Evolutionary conservation across 1,140 invertebrate genomes (phyloP), one percentile per base, ranked within the genome.

Genomic region (Halyomorpha halys): DNA sequence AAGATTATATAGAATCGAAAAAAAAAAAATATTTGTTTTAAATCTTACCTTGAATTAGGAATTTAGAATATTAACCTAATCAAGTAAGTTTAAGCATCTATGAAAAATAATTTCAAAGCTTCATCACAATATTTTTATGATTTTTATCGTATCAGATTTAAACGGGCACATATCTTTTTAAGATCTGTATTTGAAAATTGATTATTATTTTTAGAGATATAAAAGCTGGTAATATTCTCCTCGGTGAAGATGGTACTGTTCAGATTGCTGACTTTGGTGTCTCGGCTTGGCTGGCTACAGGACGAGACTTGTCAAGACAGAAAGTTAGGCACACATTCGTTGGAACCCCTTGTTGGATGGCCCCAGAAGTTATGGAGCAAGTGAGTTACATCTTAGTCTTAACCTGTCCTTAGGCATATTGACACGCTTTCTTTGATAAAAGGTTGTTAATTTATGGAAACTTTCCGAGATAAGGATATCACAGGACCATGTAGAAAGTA

Each of bases 321-420:
- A 94, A 95, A 77, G 90, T 95, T 4, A 80, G 95, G 21, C 94
- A 98, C 71, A 98, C 94, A 0, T 98, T 98, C 78, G 94, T 98
- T 5, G 95, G 95, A 9, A 97, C 94, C 8, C 93, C 96, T 0
- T 98, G 96, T 74, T 99, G 95, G 95, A 98, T 98, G 96, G 96
- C 96, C n/a, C 96, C 96, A 14, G 97, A 99, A 81, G 94, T 98
- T 65, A 98, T 98, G 94, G 94, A 98, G 79, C 94, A 97, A 82
- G 88, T 71, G 62, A 59, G 27, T 59, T 4, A 25, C 13, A 27
- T 59, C 6, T 59, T 23, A 25, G 5, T 53, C 3, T n/a, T 21
- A 11, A n/a, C 19, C 3, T 49, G 11, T 3, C 19, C 11, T 4
- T 49, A n/a, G 16, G 11, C 3, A 49, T n/a, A 5, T n/a, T 49